Percentiles rank a stretch among this genome's conserved stretches.
These are phyloP conservation scores for Agrypnus murinus DNA, from an alignment of 2,888 invertebrate genomes.

Conservation along the genomic window DNA sequence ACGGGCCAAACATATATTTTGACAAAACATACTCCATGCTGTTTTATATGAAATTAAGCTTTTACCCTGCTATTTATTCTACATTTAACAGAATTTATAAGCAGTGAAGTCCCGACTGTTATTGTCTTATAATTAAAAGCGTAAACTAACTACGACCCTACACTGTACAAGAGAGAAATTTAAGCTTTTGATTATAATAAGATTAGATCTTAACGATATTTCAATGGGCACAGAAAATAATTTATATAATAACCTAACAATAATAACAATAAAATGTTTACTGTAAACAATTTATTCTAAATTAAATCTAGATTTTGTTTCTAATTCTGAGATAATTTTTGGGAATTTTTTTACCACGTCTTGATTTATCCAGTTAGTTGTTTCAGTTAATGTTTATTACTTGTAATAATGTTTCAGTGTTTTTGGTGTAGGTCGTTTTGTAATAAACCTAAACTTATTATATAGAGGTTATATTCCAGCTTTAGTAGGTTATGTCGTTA, in stretches of 20 bases:
- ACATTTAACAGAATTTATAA: slow-evolving; percentile 8
- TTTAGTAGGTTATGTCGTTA: slow-evolving; percentile 29
- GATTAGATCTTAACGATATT: too few species aligned
- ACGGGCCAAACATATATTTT: too few species aligned
- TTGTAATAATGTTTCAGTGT: too few species aligned
- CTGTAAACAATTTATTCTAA: too few species aligned
- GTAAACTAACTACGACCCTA: slow-evolving; percentile 1
- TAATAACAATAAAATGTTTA: too few species aligned
- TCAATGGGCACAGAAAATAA: too few species aligned
- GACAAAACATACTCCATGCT: not conserved
- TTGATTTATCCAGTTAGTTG: too few species aligned
- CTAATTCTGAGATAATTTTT: too few species aligned
- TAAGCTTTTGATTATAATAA: not conserved
- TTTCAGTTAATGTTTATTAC: too few species aligned
- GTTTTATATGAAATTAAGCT: slow-evolving; percentile 4
- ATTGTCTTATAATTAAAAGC: slow-evolving; percentile 17
- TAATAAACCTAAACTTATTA: slow-evolving; percentile 22
- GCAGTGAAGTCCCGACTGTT: not conserved
- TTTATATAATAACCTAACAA: too few species aligned
- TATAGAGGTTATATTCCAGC: slow-evolving; percentile 12
- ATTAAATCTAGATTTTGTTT: too few species aligned
- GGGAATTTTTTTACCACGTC: too few species aligned
- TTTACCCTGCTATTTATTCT: slow-evolving; percentile 9
- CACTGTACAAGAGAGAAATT: not conserved
- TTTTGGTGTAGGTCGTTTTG: not conserved